Evolutionary conservation across 1,140 invertebrate species (phyloP), one percentile per base, ranked within the genome.

Genomic region (Lordiphosa stackelbergi): DNA sequence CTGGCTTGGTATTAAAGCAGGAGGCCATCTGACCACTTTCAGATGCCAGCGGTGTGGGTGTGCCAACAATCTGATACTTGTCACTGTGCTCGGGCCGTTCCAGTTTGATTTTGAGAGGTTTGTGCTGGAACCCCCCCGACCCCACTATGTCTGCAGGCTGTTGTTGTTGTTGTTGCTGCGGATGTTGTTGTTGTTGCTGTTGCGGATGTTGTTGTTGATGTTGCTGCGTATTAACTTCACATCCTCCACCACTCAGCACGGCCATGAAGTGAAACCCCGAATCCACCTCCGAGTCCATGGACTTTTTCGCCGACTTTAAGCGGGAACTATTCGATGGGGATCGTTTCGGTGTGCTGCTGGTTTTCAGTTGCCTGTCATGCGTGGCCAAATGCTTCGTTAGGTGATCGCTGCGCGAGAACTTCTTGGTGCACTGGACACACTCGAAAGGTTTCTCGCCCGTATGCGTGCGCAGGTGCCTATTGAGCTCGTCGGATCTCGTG

Each of bases 391-490:
- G 95, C 86, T 96, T 96, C 0, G 93, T 92, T 3, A 96, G 88
- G 87, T 96, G 95, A 85, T 96, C 95, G 16, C 94, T 95, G 5
- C 95, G 88, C 86, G 94, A 94, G 83, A 96, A 96, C 24, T 92
- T 88, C 77, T 96, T 96, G 5, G 89, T 89, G 74, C 95, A 96
- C 8, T 92, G 89, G 0, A 89, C 87, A 83, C 95, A 96, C 7
- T 90, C 89, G 84, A 95, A 95, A 1, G 94, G 90, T 72, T 96
- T 96, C 66, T 95, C 93, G 92, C 57, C 96, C 2, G 92, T 92
- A 77, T 93, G 92, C 28, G 90, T 90, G 52, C 92, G 88, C 35
- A 91, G 88, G 70, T 93, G 92, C 16, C 86, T 70, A 46, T 83
- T 87, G 10, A 88, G 72, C 47, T 88, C 85, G 48, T 87, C 85